Conservation (phyloP, 30 jellyfish, hydroid and myxozoan species). For the Hydra vulgaris region DNA sequence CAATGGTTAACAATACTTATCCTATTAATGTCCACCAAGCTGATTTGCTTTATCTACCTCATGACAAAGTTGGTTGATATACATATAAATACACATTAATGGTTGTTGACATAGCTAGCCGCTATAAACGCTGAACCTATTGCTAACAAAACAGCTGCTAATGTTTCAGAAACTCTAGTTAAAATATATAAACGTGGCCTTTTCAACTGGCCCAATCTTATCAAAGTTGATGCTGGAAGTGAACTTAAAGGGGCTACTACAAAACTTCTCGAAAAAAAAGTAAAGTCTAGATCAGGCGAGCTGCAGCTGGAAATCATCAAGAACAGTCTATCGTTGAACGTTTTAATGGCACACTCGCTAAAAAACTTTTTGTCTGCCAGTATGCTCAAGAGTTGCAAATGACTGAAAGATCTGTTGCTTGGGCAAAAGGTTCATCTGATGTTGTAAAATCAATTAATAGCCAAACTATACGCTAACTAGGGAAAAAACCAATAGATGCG, state of each 20-base stretch:
- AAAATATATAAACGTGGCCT: neutral
- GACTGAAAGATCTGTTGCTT: neutral
- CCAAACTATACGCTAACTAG: no score
- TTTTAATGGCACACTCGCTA: neutral
- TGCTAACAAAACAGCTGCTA: neutral
- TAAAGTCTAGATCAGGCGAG: neutral
- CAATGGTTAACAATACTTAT: neutral
- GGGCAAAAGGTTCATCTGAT: neutral
- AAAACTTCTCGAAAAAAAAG: neutral
- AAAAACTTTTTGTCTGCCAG: no score
- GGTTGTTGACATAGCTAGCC: neutral
- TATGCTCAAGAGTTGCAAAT: neutral
- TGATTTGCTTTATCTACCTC: neutral
- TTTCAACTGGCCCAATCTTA: neutral
- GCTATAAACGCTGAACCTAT: neutral
- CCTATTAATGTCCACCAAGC: neutral
- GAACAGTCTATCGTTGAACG: neutral
- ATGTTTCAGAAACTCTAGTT: neutral
- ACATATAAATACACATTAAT: neutral
- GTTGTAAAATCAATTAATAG: neutral
- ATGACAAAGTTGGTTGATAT: neutral
- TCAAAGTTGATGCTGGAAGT: no score
- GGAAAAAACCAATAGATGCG: no score
- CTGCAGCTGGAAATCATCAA: neutral
- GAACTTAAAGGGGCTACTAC: neutral